These are phyloP conservation scores for Coregonus clupeaformis DNA, from an alignment of 2,113 vertebrate genomes.

Conservation along the genomic window DNA sequence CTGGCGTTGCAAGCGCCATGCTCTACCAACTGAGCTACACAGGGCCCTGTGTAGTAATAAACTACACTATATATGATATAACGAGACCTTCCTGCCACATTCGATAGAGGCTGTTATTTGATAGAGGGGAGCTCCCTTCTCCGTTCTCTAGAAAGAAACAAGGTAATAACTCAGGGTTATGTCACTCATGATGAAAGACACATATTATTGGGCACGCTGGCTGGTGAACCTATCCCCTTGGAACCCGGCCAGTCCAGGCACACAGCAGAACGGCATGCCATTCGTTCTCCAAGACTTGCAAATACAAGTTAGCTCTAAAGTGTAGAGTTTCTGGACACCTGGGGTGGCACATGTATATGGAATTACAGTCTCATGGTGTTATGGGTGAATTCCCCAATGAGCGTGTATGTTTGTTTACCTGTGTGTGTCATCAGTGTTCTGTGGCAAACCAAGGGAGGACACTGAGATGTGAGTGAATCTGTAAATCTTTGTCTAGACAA, in stretches of 20 bases:
- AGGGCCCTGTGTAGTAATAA: no score
- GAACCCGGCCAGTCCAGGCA: neutral
- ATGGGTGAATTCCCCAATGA: slow-evolving; percentile 2
- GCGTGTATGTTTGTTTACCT: neutral
- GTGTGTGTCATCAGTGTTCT: neutral
- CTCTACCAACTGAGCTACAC: no score
- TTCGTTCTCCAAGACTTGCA: no score
- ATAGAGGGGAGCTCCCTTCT: slow-evolving; percentile 29
- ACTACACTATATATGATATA: slow-evolving; percentile 26
- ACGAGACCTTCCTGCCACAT: slow-evolving; percentile 23
- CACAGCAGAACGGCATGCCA: slow-evolving; percentile 19
- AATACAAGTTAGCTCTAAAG: slow-evolving; percentile 20
- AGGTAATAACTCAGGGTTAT: slow-evolving; percentile 29
- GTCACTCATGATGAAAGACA: no score
- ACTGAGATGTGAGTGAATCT: neutral
- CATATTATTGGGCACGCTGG: no score
- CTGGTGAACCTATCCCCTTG: no score
- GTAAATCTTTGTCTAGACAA: slow-evolving; percentile 2
- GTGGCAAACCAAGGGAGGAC: neutral
- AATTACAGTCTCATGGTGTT: slow-evolving; percentile 15
- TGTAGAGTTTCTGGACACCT: slow-evolving; percentile 39
- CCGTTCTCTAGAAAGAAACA: slow-evolving; percentile 4
- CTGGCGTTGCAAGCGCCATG: no score
- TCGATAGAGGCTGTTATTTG: slow-evolving; percentile 15
- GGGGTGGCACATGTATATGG: slow-evolving; percentile 15